Evolutionary conservation across 2,797 vertebrate species (phyloP).

Genomic region (Argentina silus): DNA sequence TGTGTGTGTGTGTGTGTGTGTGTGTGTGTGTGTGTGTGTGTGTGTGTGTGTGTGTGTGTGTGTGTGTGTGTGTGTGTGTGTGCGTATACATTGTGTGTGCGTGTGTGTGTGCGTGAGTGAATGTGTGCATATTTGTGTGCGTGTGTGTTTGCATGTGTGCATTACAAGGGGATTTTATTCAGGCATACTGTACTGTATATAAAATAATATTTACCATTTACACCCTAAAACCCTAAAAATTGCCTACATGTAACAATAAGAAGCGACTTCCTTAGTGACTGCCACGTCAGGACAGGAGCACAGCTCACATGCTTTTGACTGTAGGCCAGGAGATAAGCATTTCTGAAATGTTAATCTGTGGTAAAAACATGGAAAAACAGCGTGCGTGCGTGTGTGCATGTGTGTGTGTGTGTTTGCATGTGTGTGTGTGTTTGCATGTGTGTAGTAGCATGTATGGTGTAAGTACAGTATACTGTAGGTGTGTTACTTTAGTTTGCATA

Average conservation of each 20-base stretch:
- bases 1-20: too few relatives aligned
- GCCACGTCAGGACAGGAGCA: slow-evolving; percentile 13
- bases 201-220: background rate
- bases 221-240: background rate
- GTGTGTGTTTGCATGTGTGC: too few relatives aligned
- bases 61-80: too few relatives aligned
- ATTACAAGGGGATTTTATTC: too few relatives aligned
- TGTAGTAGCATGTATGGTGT: background rate
- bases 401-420: slow-evolving; percentile 11
- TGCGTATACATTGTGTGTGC: too few relatives aligned
- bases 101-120: too few relatives aligned
- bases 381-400: slow-evolving; percentile 8
- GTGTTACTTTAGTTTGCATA: slow-evolving; percentile 65
- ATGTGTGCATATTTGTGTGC: too few relatives aligned
- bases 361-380: slow-evolving; percentile 62
- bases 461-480: slow-evolving; percentile 24
- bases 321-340: slow-evolving; percentile 43
- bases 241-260: background rate
- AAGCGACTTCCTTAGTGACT: background rate
- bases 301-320: slow-evolving; percentile 55
- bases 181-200: too few relatives aligned
- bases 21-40: too few relatives aligned
- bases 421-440: slow-evolving; percentile 19
- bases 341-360: slow-evolving; percentile 60
- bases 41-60: too few relatives aligned